phyloP scores from a whole-genome alignment of 2,888 invertebrate genomes.

The Conchocele bisecta region DNA sequence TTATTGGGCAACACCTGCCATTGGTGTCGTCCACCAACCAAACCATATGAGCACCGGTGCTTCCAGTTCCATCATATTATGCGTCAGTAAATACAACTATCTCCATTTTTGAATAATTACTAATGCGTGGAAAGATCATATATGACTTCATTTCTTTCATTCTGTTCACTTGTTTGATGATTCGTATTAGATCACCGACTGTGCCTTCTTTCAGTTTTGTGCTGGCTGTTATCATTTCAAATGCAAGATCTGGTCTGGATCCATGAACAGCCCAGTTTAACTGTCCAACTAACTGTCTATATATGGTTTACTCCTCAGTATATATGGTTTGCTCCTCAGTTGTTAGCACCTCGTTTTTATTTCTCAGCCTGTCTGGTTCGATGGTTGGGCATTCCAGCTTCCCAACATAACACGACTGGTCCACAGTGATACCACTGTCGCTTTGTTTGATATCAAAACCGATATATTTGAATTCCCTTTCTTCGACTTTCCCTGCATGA shows the following conservation, averaged over 20 bases:
- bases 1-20: constrained; percentile 38
- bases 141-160: constrained; percentile 33
- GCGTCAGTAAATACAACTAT: constrained; percentile 41
- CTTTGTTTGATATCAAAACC: constrained; percentile 29
- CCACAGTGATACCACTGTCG: constrained; percentile 1
- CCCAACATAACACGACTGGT: constrained; percentile 11
- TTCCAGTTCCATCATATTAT: constrained; percentile 40
- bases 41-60: constrained; percentile 34
- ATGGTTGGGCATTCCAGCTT: constrained; percentile 2
- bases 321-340: no score
- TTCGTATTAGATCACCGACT: constrained; percentile 23
- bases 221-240: constrained; percentile 42
- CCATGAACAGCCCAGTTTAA: no score
- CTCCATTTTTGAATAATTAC: no score
- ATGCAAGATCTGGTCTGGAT: constrained; percentile 46
- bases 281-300: no score
- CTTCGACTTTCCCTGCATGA: constrained; percentile 12
- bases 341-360: no score
- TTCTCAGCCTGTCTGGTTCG: constrained; percentile 25
- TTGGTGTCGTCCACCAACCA: constrained; percentile 32
- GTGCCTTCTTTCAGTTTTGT: constrained; percentile 40
- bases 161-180: constrained; percentile 24
- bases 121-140: constrained; percentile 26
- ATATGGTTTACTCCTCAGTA: no score
- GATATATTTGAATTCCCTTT: constrained; percentile 28